Evolutionary conservation across 2,888 invertebrate genomes (phyloP), one percentile per base, ranked within the genome.

Genomic region (Synergus umbraculus): DNA sequence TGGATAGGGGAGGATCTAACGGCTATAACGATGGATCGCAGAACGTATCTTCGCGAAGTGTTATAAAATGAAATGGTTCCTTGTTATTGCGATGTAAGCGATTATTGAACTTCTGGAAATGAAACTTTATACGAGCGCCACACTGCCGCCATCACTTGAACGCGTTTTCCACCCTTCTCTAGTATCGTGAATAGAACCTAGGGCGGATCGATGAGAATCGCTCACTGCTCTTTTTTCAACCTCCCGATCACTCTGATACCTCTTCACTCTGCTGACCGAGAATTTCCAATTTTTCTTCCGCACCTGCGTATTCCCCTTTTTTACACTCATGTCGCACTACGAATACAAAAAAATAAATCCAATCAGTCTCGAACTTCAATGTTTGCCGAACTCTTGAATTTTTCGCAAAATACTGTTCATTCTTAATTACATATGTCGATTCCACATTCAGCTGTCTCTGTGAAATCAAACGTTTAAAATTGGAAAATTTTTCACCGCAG

Each of bases 21-120:
- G 49, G 29, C 29, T 29, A 49, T 49, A 69, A 69, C 49, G 49
- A 49, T 69, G 13, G 29, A 46, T 15, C n/a, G 49, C 9, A 22
- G 15, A 46, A 69, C 46, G 2, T 69, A 15, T 49, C 67, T 44
- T 67, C 46, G 22, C 46, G 15, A 67, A 67, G 44, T 46, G 46
- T 79, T 79, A 79, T 85, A 83, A 85, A 86, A 86, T 83, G 76
- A 85, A 83, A 86, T 76, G 76, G 82, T 41, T 63, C 67, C 77
- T 78, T 78, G 84, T 83, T 86, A 86, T 83, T 84, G 84, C 85
- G 76, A 81, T 85, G 87, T 87, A 86, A 87, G 85, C 87, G 86
- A 85, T 86, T 85, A 86, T 86, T 87, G 86, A 86, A 87, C 87
- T 87, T 65, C 81, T 80, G 76, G 83, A 82, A 88, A 88, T 85